A percentile compares a stretch with the other conserved stretches of the same genome.
These are phyloP conservation scores for Chrysochloris asiatica DNA, from an alignment of 2,113 vertebrate species.

Conservation along the genomic window DNA sequence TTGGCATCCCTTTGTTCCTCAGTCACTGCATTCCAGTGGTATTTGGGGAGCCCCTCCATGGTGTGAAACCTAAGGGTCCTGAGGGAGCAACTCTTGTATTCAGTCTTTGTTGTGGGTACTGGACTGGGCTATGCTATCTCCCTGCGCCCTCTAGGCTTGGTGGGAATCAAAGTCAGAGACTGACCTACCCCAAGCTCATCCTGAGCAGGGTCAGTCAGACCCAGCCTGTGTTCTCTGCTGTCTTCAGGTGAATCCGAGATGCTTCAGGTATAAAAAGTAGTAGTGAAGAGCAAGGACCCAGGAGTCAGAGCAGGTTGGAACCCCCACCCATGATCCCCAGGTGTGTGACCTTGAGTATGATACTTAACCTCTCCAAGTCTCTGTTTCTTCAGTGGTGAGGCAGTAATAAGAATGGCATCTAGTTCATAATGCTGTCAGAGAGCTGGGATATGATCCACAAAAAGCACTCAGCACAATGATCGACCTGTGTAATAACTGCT, in stretches of 20 bases:
- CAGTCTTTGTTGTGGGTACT: not conserved
- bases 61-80: not conserved
- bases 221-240: rapidly evolving
- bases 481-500: rapidly evolving
- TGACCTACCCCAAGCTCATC: not conserved
- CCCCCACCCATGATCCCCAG: not conserved
- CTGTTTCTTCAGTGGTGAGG: not conserved
- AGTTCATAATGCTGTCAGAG: not conserved
- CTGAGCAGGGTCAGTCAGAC: not conserved
- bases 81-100: not conserved
- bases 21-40: not conserved
- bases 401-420: not conserved
- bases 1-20: too few relatives aligned
- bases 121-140: not conserved
- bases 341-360: not conserved
- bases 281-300: not conserved
- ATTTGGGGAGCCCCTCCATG: not conserved
- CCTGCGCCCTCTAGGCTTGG: too few relatives aligned
- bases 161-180: not conserved
- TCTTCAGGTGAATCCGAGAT: not conserved
- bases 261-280: not conserved
- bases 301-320: not conserved
- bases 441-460: not conserved
- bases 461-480: not conserved
- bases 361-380: too few relatives aligned